These are phyloP conservation scores for Glomeris marginata DNA, from an alignment of 2,888 invertebrate genomes.

Conservation along the genomic window DNA sequence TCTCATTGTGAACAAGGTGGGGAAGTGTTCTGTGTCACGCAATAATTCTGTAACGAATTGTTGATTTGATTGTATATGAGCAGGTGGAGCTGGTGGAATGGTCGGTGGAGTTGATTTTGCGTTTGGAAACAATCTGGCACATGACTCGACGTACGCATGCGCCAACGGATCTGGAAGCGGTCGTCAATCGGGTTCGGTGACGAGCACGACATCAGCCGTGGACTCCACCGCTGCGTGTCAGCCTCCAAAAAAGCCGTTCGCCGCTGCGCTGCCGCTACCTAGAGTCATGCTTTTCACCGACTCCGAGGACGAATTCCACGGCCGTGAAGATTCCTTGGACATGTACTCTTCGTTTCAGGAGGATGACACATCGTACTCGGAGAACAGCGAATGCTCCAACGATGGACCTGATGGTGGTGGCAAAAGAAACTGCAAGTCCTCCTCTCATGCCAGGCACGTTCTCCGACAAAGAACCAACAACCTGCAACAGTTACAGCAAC, in stretches of 20 bases:
- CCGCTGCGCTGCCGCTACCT: slow-evolving; percentile 8
- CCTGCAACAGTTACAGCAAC: slow-evolving; percentile 1
- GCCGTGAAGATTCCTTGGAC: slow-evolving; percentile 43
- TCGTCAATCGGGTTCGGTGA: not conserved
- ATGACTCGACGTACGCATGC: not conserved
- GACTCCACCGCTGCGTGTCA: not conserved
- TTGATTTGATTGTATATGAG: too few species aligned
- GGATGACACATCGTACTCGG: slow-evolving; percentile 39
- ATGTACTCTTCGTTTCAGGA: slow-evolving; percentile 37
- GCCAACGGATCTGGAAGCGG: not conserved
- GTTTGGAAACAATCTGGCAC: not conserved
- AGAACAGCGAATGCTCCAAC: slow-evolving; percentile 34
- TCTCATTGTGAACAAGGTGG: too few species aligned
- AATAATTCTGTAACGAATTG: too few species aligned
- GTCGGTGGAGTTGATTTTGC: slow-evolving; percentile 26
- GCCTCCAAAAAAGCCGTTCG: slow-evolving; percentile 14
- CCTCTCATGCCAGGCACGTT: slow-evolving; percentile 20
- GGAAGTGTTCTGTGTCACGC: too few species aligned
- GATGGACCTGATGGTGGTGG: slow-evolving; percentile 19
- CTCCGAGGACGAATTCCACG: slow-evolving; percentile 31
- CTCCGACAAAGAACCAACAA: slow-evolving; percentile 7
- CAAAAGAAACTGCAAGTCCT: not conserved
- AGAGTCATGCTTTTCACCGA: slow-evolving; percentile 25
- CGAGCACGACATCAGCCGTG: not conserved
- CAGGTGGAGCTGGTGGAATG: slow-evolving; percentile 22